Base-by-base conservation (phyloP, 2,888 invertebrate species). In the Eulithis prunata region DNA sequence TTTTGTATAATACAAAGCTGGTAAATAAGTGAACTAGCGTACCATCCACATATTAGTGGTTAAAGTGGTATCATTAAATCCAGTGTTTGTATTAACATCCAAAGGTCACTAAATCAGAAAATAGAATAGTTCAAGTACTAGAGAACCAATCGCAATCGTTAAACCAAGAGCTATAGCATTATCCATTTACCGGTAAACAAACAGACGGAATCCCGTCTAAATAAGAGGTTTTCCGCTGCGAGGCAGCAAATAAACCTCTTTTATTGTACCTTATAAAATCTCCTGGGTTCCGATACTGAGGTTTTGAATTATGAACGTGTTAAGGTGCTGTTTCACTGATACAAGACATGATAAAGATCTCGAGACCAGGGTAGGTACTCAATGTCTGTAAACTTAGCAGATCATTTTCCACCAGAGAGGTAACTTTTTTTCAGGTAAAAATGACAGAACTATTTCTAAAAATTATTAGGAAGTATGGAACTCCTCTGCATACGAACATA, bases 291-390 rank as follows among this genome's bases (percentile, higher is more conserved):
- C 65, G 57, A 66, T 66, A 67, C 73, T 62, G 66, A 32, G 70
- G 70, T 71, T 73, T 77, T 81, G 82, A 82, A 83, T 81, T 82
- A 81, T 81, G 78, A 80, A 83, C 73, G 75, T 64, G 75, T 73
- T 76, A 71, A 73, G 64, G 66, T 64, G 64, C 54, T 45, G 64
- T 69, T 69, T 5, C 43, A 5, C 8, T 21, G 28, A 51, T 38
- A 54, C 21, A 55, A 45, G 46, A 36, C 46, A 3, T 41, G 41
- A 10, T 32, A 32, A 32, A 32, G 32, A 5, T 32, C 0, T 32
- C 2, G 21, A 32, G 6, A 32, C 2, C 2, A 21, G 21, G 21
- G 21, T 21, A n/a, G n/a, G n/a, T n/a, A n/a, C n/a, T n/a, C n/a
- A n/a, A n/a, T n/a, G n/a, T n/a, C n/a, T n/a, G n/a, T n/a, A n/a